Conservation (phyloP, 2,888 invertebrate species). For the Hydraecia micacea region DNA sequence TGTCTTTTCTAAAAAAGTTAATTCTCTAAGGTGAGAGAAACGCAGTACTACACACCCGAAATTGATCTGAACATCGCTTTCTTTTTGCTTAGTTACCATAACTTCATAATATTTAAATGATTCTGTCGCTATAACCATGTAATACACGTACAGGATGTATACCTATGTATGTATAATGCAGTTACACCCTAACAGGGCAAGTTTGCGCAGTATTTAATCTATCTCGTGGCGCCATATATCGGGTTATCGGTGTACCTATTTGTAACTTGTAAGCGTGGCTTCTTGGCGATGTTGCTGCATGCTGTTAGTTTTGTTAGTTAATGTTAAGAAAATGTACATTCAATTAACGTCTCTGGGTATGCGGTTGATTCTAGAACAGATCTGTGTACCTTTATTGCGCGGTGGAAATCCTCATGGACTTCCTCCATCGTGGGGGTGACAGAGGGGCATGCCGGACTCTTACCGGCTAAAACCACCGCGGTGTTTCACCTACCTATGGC, state of each 20-base stretch:
- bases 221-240: constrained; percentile 27
- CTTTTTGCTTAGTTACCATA: not conserved
- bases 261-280: constrained; percentile 32
- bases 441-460: too few relatives aligned
- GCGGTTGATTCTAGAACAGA: not conserved
- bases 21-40: not conserved
- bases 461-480: too few relatives aligned
- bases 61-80: not conserved
- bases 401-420: too few relatives aligned
- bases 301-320: constrained; percentile 5
- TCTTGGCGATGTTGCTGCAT: constrained; percentile 19
- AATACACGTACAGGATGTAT: not conserved
- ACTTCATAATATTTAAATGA: constrained; percentile 10
- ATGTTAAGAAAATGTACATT: not conserved
- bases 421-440: too few relatives aligned
- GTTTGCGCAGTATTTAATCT: constrained; percentile 47
- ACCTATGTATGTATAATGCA: constrained; percentile 19
- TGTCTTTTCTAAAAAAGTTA: constrained; percentile 15
- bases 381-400: too few relatives aligned
- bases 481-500: too few relatives aligned
- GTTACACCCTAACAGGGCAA: constrained; percentile 18
- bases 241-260: constrained; percentile 36
- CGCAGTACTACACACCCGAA: not conserved
- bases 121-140: not conserved
- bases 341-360: not conserved